Conservation (phyloP, 2,797 vertebrate species). For the Rhinogobio ventralis region DNA sequence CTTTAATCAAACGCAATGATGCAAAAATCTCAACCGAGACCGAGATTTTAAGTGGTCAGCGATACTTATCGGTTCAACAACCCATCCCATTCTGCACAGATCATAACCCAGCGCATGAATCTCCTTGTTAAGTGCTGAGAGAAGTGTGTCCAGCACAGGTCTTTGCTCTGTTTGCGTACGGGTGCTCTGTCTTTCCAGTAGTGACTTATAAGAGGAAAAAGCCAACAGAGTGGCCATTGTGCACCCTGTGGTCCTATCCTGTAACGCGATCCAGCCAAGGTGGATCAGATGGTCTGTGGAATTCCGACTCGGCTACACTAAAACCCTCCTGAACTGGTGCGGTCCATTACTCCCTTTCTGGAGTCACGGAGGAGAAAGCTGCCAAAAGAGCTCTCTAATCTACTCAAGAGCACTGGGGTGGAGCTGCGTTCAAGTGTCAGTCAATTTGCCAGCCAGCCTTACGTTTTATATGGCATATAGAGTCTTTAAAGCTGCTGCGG, state of each 20-base stretch:
- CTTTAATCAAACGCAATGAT: slow-evolving; percentile 51
- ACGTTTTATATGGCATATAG: not conserved
- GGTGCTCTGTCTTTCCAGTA: slow-evolving; percentile 57
- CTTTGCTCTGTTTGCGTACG: slow-evolving; percentile 67
- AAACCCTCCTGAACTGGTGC: slow-evolving; percentile 53
- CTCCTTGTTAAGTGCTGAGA: slow-evolving; percentile 58
- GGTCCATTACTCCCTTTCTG: slow-evolving; percentile 63
- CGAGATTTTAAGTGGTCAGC: slow-evolving; percentile 44
- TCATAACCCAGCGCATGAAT: slow-evolving; percentile 56
- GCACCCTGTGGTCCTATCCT: slow-evolving; percentile 68
- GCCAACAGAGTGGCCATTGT: slow-evolving; percentile 83
- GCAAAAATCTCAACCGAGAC: slow-evolving; percentile 36
- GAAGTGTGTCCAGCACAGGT: slow-evolving; percentile 60
- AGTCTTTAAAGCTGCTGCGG: not conserved
- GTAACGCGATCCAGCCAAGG: slow-evolving; percentile 76
- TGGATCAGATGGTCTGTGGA: slow-evolving; percentile 81
- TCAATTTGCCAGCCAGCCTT: slow-evolving; percentile 40
- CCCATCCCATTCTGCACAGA: slow-evolving; percentile 50
- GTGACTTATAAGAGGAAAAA: slow-evolving; percentile 72
- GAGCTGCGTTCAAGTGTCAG: slow-evolving; percentile 53
- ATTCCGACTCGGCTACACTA: slow-evolving; percentile 70
- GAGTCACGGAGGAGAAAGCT: slow-evolving; percentile 50
- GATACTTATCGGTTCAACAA: slow-evolving; percentile 53
- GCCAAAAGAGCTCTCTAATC: slow-evolving; percentile 59
- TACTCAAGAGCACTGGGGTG: slow-evolving; percentile 44